Evolutionary conservation across 2,888 invertebrate species (phyloP), one percentile per base, ranked within the genome.

Genomic region (Rhimphoctona megacephalus): DNA sequence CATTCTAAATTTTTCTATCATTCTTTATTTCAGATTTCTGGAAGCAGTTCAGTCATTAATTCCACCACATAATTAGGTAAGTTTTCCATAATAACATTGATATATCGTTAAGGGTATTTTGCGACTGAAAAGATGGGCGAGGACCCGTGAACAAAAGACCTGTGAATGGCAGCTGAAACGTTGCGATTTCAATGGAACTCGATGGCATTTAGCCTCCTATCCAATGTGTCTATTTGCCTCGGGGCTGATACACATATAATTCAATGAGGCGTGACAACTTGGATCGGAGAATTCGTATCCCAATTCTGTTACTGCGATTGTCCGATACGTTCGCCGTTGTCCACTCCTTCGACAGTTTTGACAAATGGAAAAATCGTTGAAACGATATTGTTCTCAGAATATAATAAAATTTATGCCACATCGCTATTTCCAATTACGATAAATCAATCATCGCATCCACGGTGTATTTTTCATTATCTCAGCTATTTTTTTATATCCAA

Each of bases 21-120:
- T 11, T 69, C 30, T 73, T 76, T 8, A 14, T 80, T 80, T 11
- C 79, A 85, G 85, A 79, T 43, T 64, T 36, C 64, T 3, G 6
- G 30, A 64, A 57, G 30, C n/a, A 46, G 9, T 17, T 25, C 49
- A 33, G 22, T 33, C 39, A 61, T 74, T n/a, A 46, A 22, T 82
- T 9, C 22, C 67, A 54, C 36, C 6, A 22, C 33, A 17, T 66
- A 57, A 54, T 46, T 36, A 74, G 74, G 85, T 85, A 73, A 85
- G 82, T 85, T 54, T 54, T 79, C 19, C 1, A 43, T 25, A 54
- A 36, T 49, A 69, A 39, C 4, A 54, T 33, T 17, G 57, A 22
- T 36, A 25, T 30, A 61, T 61, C 0, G 8, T 30, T 61, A 30
- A 17, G 61, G 17, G 6, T 14, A 30, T 61, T 61, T 30, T 30